Base-by-base conservation (phyloP, 1,140 invertebrate species). In the Brachionus rubens region DNA sequence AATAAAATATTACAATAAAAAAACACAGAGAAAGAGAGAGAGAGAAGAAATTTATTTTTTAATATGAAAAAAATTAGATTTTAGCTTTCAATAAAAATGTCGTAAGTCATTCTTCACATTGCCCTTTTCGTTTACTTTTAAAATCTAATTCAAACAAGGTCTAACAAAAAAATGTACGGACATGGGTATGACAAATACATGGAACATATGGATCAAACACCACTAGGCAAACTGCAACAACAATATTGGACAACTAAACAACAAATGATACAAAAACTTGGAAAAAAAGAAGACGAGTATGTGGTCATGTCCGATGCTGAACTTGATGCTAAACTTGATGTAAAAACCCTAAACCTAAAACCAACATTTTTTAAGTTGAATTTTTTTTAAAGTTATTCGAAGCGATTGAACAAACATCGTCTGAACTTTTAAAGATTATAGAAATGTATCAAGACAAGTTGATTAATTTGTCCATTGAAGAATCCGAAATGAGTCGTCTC, bases 221-320 rank as follows among this genome's bases (percentile, higher is more conserved):
- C 89, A 0, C 84, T 91, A 1, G 87, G 88, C 24, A 91, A 91
- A 82, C 91, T 96, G 89, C 93, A 97, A 82, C 92, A 96, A 83
- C 93, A 96, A 78, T 98, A 93, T 85, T 99, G 95, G 95, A 91
- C 97, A 33, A 97, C 96, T 3, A 98, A 98, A 82, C 95, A 98
- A 86, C 90, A 91, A 54, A 90, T 99, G 28, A 90, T 94, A 68
- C 88, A 91, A 79, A 98, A 96, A 87, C 86, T 99, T 16, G 94
- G 95, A 5, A 93, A 94, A 81, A 98, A 98, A 86, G 95, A 99
- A 86, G 96, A 99, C 83, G 94, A 96, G 77, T 94, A 92, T 87
- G 90, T 98, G 79, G 90, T 96, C 14, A 90, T 96, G 19, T 97
- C 93, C 0, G 96, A 99, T 86, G 90, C 94, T 6, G 92, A 97